phyloP scores from a whole-genome alignment of 2,888 invertebrate species.

The Muschampia plurimacula region DNA sequence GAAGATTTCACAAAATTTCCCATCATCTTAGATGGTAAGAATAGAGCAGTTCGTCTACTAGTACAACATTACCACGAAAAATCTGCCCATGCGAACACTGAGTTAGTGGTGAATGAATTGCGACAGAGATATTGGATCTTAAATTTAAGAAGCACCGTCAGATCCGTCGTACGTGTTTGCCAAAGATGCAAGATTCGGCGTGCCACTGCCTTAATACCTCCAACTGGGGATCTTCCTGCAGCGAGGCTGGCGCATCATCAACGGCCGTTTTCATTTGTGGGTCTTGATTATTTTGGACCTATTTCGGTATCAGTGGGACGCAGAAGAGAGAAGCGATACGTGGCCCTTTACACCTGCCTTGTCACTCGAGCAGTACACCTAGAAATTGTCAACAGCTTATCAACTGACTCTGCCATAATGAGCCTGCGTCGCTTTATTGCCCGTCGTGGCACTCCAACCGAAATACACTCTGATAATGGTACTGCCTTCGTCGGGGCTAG shows the following conservation, averaged over 20 bases:
- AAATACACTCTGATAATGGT: constrained; percentile 2
- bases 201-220: not conserved
- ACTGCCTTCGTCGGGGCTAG: constrained; percentile 2
- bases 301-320: not conserved
- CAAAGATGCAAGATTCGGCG: not conserved
- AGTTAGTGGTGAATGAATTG: constrained; percentile 2
- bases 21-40: constrained; percentile 1
- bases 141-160: not conserved
- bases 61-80: not conserved
- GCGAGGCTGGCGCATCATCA: not conserved
- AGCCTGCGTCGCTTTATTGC: not conserved
- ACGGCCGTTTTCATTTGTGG: constrained; percentile 2
- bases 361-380: not conserved
- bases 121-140: constrained; percentile 1
- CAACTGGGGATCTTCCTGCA: not conserved
- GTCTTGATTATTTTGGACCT: not conserved
- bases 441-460: not conserved
- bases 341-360: constrained; percentile 9
- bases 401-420: constrained; percentile 2
- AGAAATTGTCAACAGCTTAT: not conserved
- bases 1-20: constrained; percentile 2
- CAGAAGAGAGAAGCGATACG: constrained; percentile 3
- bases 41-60: not conserved
- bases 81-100: not conserved
- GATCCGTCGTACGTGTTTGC: not conserved